Base-by-base conservation (phyloP, 2,113 vertebrate genomes). In the Istiophorus platypterus region DNA sequence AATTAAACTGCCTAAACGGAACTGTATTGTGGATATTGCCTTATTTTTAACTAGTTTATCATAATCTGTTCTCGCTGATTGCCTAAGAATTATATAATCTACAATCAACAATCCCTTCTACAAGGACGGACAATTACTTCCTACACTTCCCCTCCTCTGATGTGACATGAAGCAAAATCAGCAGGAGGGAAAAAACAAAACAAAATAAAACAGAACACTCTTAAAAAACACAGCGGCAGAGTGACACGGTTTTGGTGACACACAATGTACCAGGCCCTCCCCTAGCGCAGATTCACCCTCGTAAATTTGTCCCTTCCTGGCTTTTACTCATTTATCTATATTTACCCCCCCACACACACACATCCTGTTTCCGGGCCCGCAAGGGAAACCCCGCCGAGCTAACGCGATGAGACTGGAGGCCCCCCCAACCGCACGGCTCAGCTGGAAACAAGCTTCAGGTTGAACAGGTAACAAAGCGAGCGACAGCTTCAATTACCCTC, bases 381-480 rank as follows among this genome's bases (percentile, higher is more conserved):
- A 34, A 5, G 15, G 62, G 29, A 42, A 24, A 26, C 61, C 61
- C 75, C 61, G 71, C 51, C 12, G 70, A 56, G 61, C 64, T 64
- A 57, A 76, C 39, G 24, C 49, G 58, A 2, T 24, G 54, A 67
- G 29, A 56, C 49, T 22, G 13, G 29, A 31, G 14, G 34, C 29
- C 58, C 9, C 31, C 31, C 39, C 52, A 58, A 69, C 59, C 52
- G 20, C 64, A 18, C 26, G 45, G 65, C 80, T 80, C 72, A 27
- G 66, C 74, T 61, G 81, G 76, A 56, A 69, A 15, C 68, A 11
- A 11, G 73, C 81, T 79, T 68, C 62, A 69, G 75, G 71, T 59
- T 70, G 49, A 84, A 76, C 71, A 64, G 70, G 65, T 76, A 86
- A 88, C 75, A 88, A 84, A 84, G 74, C 58, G 20, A 63, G 47